phyloP scores from a whole-genome alignment of 1,140 invertebrate species.

The Zophobas atratus region DNA sequence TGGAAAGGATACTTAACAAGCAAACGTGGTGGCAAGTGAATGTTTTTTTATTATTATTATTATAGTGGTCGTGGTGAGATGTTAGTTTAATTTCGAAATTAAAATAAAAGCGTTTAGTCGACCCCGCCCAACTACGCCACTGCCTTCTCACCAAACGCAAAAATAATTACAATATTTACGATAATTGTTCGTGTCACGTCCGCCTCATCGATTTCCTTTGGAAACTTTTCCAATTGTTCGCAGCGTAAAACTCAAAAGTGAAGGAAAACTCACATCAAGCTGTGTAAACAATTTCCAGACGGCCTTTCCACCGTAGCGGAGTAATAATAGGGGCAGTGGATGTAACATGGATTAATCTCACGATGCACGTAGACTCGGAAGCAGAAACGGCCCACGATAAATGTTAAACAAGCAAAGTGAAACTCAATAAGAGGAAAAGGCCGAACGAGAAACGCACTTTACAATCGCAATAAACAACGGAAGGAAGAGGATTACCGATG shows the following conservation, averaged over 20 bases:
- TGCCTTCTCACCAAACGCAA: constrained; percentile 3
- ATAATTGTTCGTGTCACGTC: constrained; percentile 43
- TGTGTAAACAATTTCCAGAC: constrained; percentile 13
- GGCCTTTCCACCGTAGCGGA: background rate
- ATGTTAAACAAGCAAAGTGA: constrained; percentile 2
- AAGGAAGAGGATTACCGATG: constrained; percentile 26
- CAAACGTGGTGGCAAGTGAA: no score
- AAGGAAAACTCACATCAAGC: constrained; percentile 9
- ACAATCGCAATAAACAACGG: constrained; percentile 28
- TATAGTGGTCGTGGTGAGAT: no score
- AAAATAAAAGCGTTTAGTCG: no score
- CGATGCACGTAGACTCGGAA: background rate
- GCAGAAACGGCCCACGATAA: constrained; percentile 8
- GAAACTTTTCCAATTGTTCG: background rate
- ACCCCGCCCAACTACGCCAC: background rate
- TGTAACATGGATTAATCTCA: constrained; percentile 15
- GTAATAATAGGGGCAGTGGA: background rate
- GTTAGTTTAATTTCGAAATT: no score
- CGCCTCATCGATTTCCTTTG: constrained; percentile 41
- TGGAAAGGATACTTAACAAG: no score
- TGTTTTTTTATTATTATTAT: no score
- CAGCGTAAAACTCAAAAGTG: background rate
- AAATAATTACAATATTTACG: constrained; percentile 47
- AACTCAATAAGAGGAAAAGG: background rate
- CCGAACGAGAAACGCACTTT: constrained; percentile 17